phyloP scores from a whole-genome alignment of 2,888 invertebrate genomes.

The Epirrhoe alternata region DNA sequence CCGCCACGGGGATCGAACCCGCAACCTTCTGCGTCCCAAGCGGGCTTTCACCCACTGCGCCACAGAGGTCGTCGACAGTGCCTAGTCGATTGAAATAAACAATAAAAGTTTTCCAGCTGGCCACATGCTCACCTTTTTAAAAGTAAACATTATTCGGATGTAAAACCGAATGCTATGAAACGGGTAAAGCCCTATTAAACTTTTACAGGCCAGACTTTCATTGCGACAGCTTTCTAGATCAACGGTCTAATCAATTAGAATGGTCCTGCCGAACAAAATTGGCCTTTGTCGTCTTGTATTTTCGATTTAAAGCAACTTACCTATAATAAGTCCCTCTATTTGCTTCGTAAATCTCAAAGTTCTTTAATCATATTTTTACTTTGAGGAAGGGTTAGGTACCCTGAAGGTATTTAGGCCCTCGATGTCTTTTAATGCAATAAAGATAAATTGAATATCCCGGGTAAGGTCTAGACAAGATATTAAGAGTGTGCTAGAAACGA shows the following conservation, averaged over 20 bases:
- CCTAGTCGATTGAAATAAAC: background rate
- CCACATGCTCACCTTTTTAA: background rate
- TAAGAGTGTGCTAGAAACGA: no score
- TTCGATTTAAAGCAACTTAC: background rate
- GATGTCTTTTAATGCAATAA: conserved; percentile 14
- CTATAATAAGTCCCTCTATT: no score
- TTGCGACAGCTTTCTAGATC: conserved; percentile 18
- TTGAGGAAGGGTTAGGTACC: background rate
- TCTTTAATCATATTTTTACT: background rate
- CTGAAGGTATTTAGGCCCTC: conserved; percentile 10
- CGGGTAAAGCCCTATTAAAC: background rate
- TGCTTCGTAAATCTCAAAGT: background rate
- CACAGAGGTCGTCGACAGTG: no score
- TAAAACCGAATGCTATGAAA: background rate
- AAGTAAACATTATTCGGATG: background rate
- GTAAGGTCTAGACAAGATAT: conserved; percentile 9
- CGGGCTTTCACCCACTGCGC: no score
- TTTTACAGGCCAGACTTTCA: conserved; percentile 16
- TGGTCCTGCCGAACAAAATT: conserved; percentile 1
- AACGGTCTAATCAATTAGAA: conserved; percentile 13
- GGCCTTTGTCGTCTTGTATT: background rate
- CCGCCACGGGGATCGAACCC: no score
- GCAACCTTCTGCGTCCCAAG: no score
- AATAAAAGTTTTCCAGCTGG: background rate
- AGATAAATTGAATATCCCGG: conserved; percentile 23